phyloP scores from a whole-genome alignment of 2,797 vertebrate species.

The Synaphobranchus kaupii region DNA sequence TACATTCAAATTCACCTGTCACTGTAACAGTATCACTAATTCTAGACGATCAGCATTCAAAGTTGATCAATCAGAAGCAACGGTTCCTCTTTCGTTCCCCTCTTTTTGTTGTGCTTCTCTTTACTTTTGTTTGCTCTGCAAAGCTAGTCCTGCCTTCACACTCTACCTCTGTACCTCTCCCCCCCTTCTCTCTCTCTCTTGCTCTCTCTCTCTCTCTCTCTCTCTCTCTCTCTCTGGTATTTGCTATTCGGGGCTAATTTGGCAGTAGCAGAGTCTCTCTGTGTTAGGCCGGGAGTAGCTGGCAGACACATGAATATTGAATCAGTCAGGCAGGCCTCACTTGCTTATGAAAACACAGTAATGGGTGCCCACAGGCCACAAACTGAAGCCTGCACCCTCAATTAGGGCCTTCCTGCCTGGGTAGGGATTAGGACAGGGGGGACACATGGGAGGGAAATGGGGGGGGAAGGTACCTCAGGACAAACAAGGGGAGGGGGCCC shows the following conservation, averaged over 20 bases:
- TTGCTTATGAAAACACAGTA: slow-evolving; percentile 88
- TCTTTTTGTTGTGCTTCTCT: neutral
- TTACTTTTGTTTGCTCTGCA: slow-evolving; percentile 16
- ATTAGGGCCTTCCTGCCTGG: slow-evolving; percentile 85
- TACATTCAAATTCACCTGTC: neutral
- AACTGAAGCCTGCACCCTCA: slow-evolving; percentile 85
- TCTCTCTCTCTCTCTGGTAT: slow-evolving; percentile 66
- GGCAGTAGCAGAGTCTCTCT: slow-evolving; percentile 75
- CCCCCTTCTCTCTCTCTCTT: slow-evolving; percentile 18
- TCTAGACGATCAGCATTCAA: neutral
- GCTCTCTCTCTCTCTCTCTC: slow-evolving; percentile 39
- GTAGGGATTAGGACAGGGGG: slow-evolving; percentile 81
- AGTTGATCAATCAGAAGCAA: neutral
- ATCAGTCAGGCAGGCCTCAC: slow-evolving; percentile 84
- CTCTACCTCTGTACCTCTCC: slow-evolving; percentile 25
- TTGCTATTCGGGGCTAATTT: slow-evolving; percentile 85
- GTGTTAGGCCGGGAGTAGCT: slow-evolving; percentile 80
- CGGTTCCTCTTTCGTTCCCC: neutral
- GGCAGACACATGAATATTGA: slow-evolving; percentile 88
- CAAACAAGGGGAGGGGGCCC: slow-evolving; percentile 61
- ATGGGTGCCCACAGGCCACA: slow-evolving; percentile 86
- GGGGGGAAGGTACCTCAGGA: slow-evolving; percentile 75
- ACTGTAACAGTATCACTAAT: neutral
- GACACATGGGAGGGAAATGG: slow-evolving; percentile 71
- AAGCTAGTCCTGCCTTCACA: slow-evolving; percentile 43